Base-by-base conservation (phyloP, 2,888 invertebrate genomes). In the Aphidoletes aphidimyza region DNA sequence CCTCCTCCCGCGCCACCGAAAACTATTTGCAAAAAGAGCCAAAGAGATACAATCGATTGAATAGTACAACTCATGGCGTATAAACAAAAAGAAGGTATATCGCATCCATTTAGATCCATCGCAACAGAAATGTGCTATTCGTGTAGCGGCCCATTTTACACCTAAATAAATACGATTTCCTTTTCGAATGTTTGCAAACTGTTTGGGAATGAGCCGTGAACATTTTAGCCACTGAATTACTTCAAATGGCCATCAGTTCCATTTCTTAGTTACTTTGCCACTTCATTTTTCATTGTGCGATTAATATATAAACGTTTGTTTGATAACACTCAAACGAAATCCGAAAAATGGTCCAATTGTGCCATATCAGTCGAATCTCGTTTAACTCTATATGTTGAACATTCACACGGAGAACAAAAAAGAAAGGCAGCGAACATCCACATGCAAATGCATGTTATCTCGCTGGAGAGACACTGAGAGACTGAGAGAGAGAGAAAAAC, bases 201-300 rank as follows among this genome's bases (percentile, higher is more conserved):
- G 17, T 2, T 17, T 0, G 2, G 34, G 30, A 69, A 69, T 19
- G 69, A 14, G 69, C 30, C 14, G 14, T 17, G 11, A 1, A 11
- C 26, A 34, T 14, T 30, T n/a, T 5, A 8, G 22, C 54, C 5
- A 54, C 54, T n/a, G 14, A 22, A 17, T 11, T 3, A 8, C 11
- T 19, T 47, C 22, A 54, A 69, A 69, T 69, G 69, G 69, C 69
- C 30, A 69, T 69, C 69, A 69, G 69, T 69, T 69, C n/a, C 69
- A 30, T 69, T 69, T 69, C 69, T 69, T 69, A 69, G 30, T 69
- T 69, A 69, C 69, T 69, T 69, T 69, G 69, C 69, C 69, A 69
- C 69, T 69, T 69, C 69, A 69, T 69, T 69, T 69, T 69, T 69
- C 69, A 69, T 69, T 69, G 69, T 69, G 14, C 34, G 69, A 69